These are phyloP conservation scores for Etheostoma spectabile DNA, from an alignment of 2,113 vertebrate species.

Conservation along the genomic window DNA sequence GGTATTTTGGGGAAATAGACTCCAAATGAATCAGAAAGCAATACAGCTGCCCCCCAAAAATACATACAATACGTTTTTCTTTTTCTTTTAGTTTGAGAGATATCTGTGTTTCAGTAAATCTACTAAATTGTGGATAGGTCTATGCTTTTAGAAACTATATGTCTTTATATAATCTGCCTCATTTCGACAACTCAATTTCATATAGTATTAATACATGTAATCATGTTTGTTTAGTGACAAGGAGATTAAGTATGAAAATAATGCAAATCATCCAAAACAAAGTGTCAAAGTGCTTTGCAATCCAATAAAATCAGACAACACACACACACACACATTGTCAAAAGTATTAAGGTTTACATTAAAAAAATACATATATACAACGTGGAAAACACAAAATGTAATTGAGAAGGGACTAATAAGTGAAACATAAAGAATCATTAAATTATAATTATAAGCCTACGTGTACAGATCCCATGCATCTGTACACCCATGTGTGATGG, in stretches of 20 bases:
- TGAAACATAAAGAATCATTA: not conserved
- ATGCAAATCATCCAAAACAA: not conserved
- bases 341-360: not conserved
- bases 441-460: not conserved
- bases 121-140: not conserved
- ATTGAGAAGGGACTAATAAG: not conserved
- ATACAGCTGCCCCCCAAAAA: not conserved
- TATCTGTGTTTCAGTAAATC: not conserved
- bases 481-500: conserved; percentile 7
- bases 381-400: not conserved
- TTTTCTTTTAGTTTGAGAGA: not conserved
- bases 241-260: not conserved
- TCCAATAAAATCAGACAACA: not conserved
- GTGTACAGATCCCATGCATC: conserved; percentile 39
- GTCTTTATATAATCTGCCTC: not conserved
- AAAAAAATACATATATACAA: not conserved
- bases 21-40: conserved; percentile 27
- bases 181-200: not conserved
- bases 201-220: not conserved
- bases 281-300: not conserved
- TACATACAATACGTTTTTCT: no score
- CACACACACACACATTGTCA: not conserved
- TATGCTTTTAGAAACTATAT: not conserved
- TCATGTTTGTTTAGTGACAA: not conserved
- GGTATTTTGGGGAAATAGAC: conserved; percentile 11